phyloP scores from a whole-genome alignment of 2,888 invertebrate species.

The Reticulitermes lucifugus region DNA sequence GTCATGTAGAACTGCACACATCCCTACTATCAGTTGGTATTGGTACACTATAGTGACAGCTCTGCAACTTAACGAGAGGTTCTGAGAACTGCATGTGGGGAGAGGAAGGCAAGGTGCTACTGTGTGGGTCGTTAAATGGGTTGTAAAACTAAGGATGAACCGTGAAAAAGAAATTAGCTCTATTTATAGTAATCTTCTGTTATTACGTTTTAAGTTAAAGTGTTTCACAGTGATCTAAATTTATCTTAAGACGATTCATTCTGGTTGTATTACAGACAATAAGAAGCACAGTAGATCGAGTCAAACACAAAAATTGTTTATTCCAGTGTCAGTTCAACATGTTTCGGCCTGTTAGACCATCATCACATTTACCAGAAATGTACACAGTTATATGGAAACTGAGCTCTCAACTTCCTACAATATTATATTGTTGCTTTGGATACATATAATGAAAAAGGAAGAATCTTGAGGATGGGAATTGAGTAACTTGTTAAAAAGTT shows the following conservation, averaged over 20 bases:
- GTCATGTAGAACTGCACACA: neutral
- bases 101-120: neutral
- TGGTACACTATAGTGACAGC: neutral
- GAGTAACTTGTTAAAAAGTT: no score
- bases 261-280: no score
- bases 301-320: no score
- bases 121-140: constrained; percentile 22
- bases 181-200: constrained; percentile 27
- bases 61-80: neutral
- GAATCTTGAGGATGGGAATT: no score
- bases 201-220: neutral
- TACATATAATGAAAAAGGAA: no score
- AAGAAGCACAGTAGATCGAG: no score
- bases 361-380: no score
- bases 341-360: no score
- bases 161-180: neutral
- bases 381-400: no score
- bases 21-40: neutral
- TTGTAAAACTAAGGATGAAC: neutral
- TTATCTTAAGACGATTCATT: neutral
- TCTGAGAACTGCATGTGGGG: neutral
- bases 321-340: no score
- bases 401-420: no score
- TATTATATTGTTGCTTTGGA: no score
- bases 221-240: neutral